Conservation (phyloP, 1,140 invertebrate species). For the Cydia pomonella region DNA sequence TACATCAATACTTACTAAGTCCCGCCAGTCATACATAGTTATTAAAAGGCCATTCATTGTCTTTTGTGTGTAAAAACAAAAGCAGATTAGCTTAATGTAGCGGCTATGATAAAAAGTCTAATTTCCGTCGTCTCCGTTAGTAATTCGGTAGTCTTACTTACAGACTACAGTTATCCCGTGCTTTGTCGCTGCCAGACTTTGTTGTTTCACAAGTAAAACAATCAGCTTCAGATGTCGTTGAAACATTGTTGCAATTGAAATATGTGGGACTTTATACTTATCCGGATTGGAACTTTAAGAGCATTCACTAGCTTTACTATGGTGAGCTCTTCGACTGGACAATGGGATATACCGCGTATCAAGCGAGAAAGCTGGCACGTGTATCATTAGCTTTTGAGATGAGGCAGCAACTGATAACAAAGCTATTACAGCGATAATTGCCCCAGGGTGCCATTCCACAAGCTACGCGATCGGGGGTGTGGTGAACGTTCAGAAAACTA, state of each 20-base stretch:
- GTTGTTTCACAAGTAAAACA: not conserved
- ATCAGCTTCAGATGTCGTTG: not conserved
- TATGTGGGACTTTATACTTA: not conserved
- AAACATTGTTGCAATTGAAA: not conserved
- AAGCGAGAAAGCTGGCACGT: slow-evolving; percentile 41
- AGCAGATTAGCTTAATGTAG: slow-evolving; percentile 34
- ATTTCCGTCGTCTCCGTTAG: slow-evolving; percentile 36
- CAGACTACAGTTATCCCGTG: slow-evolving; percentile 15
- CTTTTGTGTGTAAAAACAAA: not conserved
- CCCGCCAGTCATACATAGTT: not conserved
- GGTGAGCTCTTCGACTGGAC: slow-evolving; percentile 11
- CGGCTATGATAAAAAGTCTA: slow-evolving; percentile 35
- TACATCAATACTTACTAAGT: not conserved
- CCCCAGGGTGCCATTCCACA: slow-evolving; percentile 35
- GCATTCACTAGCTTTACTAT: not conserved
- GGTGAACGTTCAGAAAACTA: not conserved
- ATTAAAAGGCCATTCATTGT: not conserved
- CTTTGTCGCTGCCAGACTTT: not conserved
- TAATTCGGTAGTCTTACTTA: not conserved
- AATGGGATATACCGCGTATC: slow-evolving; percentile 40
- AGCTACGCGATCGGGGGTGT: not conserved
- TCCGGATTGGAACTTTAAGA: not conserved
- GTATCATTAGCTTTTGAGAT: slow-evolving; percentile 58
- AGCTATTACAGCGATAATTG: slow-evolving; percentile 65
- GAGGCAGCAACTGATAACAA: slow-evolving; percentile 62